Base-by-base conservation (phyloP, 2,797 vertebrate genomes). In the Sorex maritimensis region DNA sequence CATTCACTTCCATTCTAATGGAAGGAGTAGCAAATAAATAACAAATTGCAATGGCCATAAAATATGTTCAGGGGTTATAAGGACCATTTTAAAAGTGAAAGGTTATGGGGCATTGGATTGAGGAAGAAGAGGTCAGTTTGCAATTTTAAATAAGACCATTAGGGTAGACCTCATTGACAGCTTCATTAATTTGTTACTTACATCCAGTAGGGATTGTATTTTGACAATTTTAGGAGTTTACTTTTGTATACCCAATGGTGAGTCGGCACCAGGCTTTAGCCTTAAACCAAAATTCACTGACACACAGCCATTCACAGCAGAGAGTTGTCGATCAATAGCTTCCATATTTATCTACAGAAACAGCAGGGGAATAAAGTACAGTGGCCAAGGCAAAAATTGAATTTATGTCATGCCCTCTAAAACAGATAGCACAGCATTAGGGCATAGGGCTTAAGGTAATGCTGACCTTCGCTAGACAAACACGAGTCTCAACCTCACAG, bases 311-410 rank as follows among this genome's bases (percentile, higher is more conserved):
- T 96, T 95, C 90, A 74, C 78, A 87, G 86, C 11, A 92, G 69
- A 91, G 88, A 63, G 77, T 44, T 79, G 92, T 85, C 87, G 78
- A 96, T 95, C 93, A 86, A 85, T 95, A 41, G 79, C 83, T 96
- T 96, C 80, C 83, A 93, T 89, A 94, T 97, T 88, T 74, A 91
- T 95, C 65, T 87, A 41, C 2, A 95, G 74, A 91, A 86, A 90
- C 52, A 28, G 23, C 3, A 38, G 19, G 28, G 17, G 24, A 58
- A 69, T 38, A 69, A 86, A 81, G 61, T 69, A 21, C 46, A n/a
- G 11, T 44, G 71, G 26, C 71, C 78, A 82, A 88, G 9, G n/a
- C 3, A 17, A 38, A 73, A 58, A 26, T 34, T 85, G 55, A 89
- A 87, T 95, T 96, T 95, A 90, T 93, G 34, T 80, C 65, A 58